phyloP scores from a whole-genome alignment of 1,140 invertebrate genomes.

The Lepidurus arcticus region DNA sequence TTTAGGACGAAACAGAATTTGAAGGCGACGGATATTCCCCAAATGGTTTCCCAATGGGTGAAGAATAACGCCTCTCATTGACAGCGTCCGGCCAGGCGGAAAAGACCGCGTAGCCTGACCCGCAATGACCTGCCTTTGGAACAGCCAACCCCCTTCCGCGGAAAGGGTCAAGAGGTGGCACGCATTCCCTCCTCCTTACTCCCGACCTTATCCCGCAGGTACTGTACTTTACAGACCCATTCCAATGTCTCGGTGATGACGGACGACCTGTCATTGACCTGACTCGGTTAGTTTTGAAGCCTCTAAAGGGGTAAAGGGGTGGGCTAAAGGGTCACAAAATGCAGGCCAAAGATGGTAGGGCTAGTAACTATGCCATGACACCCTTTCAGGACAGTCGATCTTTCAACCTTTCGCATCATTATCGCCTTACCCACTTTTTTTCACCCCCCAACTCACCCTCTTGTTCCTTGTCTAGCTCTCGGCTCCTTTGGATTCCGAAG shows the following conservation, averaged over 20 bases:
- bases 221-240: not conserved
- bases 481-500: not conserved
- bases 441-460: not conserved
- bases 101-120: constrained; percentile 4
- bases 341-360: not conserved
- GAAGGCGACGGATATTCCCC: not conserved
- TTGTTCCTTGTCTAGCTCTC: not conserved
- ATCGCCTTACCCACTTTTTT: constrained; percentile 18
- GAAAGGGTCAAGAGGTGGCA: not conserved
- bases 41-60: not conserved
- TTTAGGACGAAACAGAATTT: not conserved
- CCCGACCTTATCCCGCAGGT: not conserved
- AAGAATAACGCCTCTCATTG: constrained; percentile 21
- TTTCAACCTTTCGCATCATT: not conserved
- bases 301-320: not conserved
- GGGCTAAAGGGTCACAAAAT: too few relatives aligned
- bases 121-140: constrained; percentile 6
- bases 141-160: not conserved
- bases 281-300: not conserved
- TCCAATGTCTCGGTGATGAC: not conserved
- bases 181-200: not conserved
- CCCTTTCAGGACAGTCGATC: not conserved
- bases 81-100: constrained; percentile 16
- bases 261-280: constrained; percentile 2
- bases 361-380: not conserved